A percentile compares a stretch with the other conserved stretches of the same genome.
phyloP scores from a whole-genome alignment of 1,140 invertebrate genomes.

The Drosophila saltans region DNA sequence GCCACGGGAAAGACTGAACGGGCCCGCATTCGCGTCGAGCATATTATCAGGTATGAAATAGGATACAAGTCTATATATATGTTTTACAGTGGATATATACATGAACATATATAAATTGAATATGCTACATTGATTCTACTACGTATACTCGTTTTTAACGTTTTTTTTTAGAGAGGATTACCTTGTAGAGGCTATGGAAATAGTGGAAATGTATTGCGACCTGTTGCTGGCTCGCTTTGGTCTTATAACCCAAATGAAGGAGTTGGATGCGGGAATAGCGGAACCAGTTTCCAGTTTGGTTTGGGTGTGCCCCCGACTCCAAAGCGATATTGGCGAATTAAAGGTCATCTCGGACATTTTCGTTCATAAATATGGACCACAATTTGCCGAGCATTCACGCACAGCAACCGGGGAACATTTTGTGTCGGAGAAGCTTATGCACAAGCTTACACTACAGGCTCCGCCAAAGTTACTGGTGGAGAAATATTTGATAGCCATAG shows the following conservation, averaged over 20 bases:
- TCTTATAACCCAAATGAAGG: conserved; percentile 98
- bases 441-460: conserved; percentile 97
- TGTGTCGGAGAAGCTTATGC: conserved; percentile 97
- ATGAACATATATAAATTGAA: not conserved
- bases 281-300: conserved; percentile 98
- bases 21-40: conserved; percentile 98
- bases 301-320: conserved; percentile 96
- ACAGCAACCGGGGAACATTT: conserved; percentile 89
- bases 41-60: conserved; percentile 91
- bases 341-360: conserved; percentile 95
- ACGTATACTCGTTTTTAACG: not conserved
- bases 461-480: conserved; percentile 98
- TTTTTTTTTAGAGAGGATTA: conserved; percentile 93
- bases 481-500: conserved; percentile 97
- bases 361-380: conserved; percentile 96
- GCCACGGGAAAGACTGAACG: conserved; percentile 94
- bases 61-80: not conserved
- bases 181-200: conserved; percentile 99
- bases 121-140: not conserved
- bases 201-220: conserved; percentile 99
- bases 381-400: conserved; percentile 93
- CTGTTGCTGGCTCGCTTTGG: conserved; percentile 98
- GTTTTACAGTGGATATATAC: too few species aligned
- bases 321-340: conserved; percentile 89
- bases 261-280: conserved; percentile 96